These are phyloP conservation scores for Myxocyprinus asiaticus DNA, from an alignment of 2,113 vertebrate genomes.

Conservation along the genomic window DNA sequence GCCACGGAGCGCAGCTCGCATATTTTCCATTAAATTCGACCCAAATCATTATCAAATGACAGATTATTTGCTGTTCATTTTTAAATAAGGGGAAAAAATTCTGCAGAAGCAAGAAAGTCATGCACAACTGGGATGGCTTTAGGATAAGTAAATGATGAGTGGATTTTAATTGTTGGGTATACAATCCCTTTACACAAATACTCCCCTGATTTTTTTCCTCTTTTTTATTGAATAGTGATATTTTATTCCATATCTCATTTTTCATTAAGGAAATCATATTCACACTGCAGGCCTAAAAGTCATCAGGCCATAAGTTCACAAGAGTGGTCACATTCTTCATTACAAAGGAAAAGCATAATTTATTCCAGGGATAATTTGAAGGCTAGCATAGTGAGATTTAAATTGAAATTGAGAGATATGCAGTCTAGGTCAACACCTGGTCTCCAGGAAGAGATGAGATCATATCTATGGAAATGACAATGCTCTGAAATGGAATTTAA, in stretches of 20 bases:
- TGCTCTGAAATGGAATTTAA: background rate
- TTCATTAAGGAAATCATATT: constrained; percentile 14
- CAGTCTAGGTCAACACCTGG: constrained; percentile 13
- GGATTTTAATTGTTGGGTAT: too few relatives aligned
- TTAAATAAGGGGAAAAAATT: too few relatives aligned
- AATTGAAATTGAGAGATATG: constrained; percentile 28
- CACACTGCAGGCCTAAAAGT: constrained; percentile 3
- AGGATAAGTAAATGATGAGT: too few relatives aligned
- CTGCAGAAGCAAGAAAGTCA: too few relatives aligned
- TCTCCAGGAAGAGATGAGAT: background rate
- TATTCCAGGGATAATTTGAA: constrained; percentile 36
- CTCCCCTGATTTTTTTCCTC: background rate
- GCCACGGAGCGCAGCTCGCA: too few relatives aligned
- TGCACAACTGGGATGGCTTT: too few relatives aligned
- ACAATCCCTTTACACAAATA: too few relatives aligned
- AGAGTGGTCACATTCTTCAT: constrained; percentile 26
- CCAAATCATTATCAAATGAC: too few relatives aligned
- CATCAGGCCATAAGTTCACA: constrained; percentile 9
- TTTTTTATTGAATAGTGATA: constrained; percentile 2
- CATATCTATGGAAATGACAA: background rate
- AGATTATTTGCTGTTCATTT: too few relatives aligned
- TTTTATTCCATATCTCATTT: constrained; percentile 25
- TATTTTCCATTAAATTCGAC: too few relatives aligned
- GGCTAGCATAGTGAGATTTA: background rate
- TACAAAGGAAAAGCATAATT: constrained; percentile 12